A percentile compares a stretch with the other conserved stretches of the same genome.
phyloP scores from a whole-genome alignment of 2,113 vertebrate genomes.

The Tachycineta bicolor region DNA sequence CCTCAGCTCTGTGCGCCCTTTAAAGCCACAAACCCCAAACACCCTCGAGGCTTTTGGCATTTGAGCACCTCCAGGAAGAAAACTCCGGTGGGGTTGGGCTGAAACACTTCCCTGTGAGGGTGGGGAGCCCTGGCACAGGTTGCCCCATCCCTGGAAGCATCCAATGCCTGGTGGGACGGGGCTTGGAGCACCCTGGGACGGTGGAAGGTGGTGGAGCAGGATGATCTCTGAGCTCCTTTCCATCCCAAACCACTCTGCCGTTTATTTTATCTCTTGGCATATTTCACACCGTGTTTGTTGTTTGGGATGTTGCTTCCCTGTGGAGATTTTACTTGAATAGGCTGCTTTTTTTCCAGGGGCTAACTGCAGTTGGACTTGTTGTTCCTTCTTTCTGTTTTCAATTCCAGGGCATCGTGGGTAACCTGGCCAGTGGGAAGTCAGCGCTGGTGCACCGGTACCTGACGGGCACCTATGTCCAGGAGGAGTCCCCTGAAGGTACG shows the following conservation, averaged over 20 bases:
- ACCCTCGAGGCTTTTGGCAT: background rate
- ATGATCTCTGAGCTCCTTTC: background rate
- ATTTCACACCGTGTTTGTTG: fast-evolving
- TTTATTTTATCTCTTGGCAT: fast-evolving
- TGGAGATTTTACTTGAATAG: background rate
- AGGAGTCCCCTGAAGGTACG: constrained; percentile 97
- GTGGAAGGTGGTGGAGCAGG: background rate
- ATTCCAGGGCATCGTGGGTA: constrained; percentile 94
- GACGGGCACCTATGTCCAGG: constrained; percentile 96
- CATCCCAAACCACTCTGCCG: fast-evolving
- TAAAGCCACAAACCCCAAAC: background rate
- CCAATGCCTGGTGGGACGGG: fast-evolving
- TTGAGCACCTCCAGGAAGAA: background rate
- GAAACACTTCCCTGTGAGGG: background rate
- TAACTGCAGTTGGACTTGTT: background rate
- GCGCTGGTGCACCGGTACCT: constrained; percentile 96
- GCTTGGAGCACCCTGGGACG: fast-evolving
- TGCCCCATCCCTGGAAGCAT: background rate
- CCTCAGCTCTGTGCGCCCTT: background rate
- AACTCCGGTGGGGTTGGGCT: background rate
- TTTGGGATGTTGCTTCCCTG: background rate
- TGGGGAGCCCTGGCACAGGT: background rate
- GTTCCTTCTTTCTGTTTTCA: background rate
- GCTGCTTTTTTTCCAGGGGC: background rate
- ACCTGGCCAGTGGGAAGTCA: constrained; percentile 96